Evolutionary conservation across 2,888 invertebrate species (phyloP), one percentile per base, ranked within the genome.

Genomic region (Ophion ventricosus): DNA sequence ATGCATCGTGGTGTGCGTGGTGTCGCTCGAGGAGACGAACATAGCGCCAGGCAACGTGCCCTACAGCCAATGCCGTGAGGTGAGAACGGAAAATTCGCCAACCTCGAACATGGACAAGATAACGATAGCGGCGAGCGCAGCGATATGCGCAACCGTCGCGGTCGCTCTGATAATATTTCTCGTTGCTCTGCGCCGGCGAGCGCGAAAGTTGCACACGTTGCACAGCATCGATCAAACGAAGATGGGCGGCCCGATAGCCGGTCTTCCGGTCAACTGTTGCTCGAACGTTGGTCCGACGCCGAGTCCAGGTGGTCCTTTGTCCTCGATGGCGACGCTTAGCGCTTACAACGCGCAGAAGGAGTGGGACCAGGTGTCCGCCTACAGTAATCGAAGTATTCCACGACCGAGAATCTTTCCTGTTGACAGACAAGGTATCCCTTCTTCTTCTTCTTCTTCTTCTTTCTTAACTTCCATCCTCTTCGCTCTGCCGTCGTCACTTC

Each of bases 51-150:
- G 97, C 90, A 96, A 96, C 87, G 97, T 98, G 85, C 98, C 97
- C 70, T 97, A 96, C 94, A 95, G 95, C 84, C 98, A 97, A 93
- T 98, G 98, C 91, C 96, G 97, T 76, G 98, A 98, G 94, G 97
- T 98, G 80, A 96, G 98, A 85, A 98, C 98, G 2, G 97, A 97
- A 69, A 95, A 96, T 69, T 96, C 97, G 23, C 96, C 97, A 67
- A 96, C 97, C 75, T 97, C 97, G 79, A 97, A 98, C 94, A 98
- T 98, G 97, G 98, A 98, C 94, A 98, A 98, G 94, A 98, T 98
- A 91, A 98, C 98, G 75, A 98, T 98, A 90, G 98, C 97, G 29
- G 98, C 98, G 3, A 97, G 98, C 91, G 98, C 98, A 25, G 98
- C 98, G 80, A 98, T 98, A 91, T 98, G 98, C 93, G 97, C 97